phyloP scores from a whole-genome alignment of 1,140 invertebrate species.

The Phymorhynchus buccinoides region DNA sequence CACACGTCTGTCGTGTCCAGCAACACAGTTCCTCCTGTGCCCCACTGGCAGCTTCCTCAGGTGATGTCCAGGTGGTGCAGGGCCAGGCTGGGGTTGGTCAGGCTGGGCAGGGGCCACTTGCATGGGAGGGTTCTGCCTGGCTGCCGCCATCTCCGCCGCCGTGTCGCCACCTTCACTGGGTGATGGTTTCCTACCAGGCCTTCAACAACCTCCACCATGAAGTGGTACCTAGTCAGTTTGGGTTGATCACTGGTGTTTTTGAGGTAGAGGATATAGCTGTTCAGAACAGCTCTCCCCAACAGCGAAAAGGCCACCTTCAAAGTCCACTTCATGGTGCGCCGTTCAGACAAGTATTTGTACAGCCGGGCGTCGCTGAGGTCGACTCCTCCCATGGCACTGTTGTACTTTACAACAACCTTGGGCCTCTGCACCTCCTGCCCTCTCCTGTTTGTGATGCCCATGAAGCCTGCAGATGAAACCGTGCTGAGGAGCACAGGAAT shows the following conservation, averaged over 20 bases:
- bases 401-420: not conserved
- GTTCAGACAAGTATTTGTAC: not conserved
- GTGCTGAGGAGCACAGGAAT: not conserved
- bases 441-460: not conserved
- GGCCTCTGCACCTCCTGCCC: not conserved
- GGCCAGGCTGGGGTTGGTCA: not conserved
- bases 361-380: no score
- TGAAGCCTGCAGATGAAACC: not conserved
- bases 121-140: not conserved
- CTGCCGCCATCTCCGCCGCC: not conserved
- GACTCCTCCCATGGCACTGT: not conserved
- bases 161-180: not conserved
- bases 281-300: not conserved
- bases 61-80: not conserved
- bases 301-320: slow-evolving; percentile 13
- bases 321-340: slow-evolving; percentile 12
- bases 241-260: not conserved
- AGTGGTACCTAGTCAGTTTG: slow-evolving; percentile 16
- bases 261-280: not conserved
- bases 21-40: not conserved
- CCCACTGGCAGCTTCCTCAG: no score
- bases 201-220: slow-evolving; percentile 14
- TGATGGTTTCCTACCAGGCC: not conserved
- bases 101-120: slow-evolving; percentile 10
- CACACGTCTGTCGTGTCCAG: not conserved